Evolutionary conservation across 1,140 invertebrate genomes (phyloP).

Genomic region (Drosophila subobscura): DNA sequence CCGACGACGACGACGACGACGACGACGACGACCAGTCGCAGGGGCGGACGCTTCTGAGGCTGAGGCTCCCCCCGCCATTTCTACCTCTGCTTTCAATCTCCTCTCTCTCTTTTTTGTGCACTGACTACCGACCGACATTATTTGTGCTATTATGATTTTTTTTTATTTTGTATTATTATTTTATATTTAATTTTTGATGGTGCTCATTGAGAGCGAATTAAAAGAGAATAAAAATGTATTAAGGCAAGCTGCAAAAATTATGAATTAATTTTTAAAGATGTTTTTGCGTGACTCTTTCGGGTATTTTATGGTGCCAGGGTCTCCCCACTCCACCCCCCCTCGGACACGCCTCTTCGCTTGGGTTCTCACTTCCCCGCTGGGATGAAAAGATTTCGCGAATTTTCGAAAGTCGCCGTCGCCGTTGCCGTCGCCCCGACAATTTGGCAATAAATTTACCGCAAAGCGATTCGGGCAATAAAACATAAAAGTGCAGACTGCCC

Average conservation of each 20-base stretch:
- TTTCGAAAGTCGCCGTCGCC: conserved; percentile 63
- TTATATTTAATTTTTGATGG: conserved; percentile 20
- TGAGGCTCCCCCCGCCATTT: conserved; percentile 32
- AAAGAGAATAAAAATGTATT: conserved; percentile 82
- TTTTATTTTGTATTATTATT: conserved; percentile 23
- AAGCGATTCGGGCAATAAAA: conserved; percentile 74
- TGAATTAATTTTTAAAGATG: conserved; percentile 76
- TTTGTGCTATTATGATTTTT: conserved; percentile 65
- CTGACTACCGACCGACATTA: conserved; percentile 48
- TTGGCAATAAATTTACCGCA: conserved; percentile 75
- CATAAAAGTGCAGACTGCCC: conserved; percentile 60
- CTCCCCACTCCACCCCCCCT: conserved; percentile 6
- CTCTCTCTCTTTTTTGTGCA: conserved; percentile 33
- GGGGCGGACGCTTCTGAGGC: conserved; percentile 43
- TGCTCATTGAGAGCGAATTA: conserved; percentile 68
- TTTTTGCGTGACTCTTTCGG: conserved; percentile 28
- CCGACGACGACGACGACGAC: too few relatives aligned
- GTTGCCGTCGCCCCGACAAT: conserved; percentile 48
- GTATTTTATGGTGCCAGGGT: conserved; percentile 49
- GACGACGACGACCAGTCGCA: conserved; percentile 32
- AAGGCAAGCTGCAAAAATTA: conserved; percentile 72
- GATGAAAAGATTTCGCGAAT: conserved; percentile 53
- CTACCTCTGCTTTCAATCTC: conserved; percentile 21
- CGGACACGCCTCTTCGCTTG: background rate
- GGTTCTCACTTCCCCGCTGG: background rate